A percentile compares a stretch with the other conserved stretches of the same genome.
phyloP scores from a whole-genome alignment of 2,888 invertebrate genomes.

The Drosophila tanythrix region DNA sequence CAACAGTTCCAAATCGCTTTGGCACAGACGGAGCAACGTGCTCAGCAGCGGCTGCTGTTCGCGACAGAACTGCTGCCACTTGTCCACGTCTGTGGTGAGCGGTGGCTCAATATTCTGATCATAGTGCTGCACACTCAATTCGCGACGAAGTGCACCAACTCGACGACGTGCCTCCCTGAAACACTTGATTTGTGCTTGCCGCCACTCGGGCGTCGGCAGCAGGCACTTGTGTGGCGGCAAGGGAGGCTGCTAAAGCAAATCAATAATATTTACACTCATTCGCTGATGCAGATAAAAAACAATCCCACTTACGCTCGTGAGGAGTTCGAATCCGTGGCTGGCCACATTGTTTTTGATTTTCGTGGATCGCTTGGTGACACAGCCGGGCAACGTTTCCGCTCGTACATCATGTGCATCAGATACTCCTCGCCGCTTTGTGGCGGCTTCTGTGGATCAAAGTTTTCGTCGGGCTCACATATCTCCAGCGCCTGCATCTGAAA shows the following conservation, averaged over 20 bases:
- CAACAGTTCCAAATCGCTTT: constrained; percentile 81
- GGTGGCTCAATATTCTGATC: constrained; percentile 64
- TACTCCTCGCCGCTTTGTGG: constrained; percentile 83
- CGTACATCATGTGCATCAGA: constrained; percentile 83
- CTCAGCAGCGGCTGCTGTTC: constrained; percentile 79
- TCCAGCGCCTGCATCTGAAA: constrained; percentile 83
- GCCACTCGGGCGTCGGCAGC: constrained; percentile 84
- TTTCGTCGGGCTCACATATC: constrained; percentile 77
- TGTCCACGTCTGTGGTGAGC: constrained; percentile 63
- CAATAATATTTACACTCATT: background rate
- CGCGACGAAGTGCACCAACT: constrained; percentile 59
- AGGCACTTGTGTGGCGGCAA: constrained; percentile 60
- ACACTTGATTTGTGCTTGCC: constrained; percentile 72
- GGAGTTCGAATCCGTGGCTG: constrained; percentile 18
- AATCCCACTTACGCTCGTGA: constrained; percentile 42
- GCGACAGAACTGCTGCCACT: constrained; percentile 80
- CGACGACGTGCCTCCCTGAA: constrained; percentile 74
- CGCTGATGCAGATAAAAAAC: background rate
- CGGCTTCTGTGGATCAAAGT: constrained; percentile 79
- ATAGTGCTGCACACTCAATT: constrained; percentile 52
- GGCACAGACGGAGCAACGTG: constrained; percentile 80
- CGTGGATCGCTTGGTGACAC: constrained; percentile 76
- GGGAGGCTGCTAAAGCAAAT: constrained; percentile 42
- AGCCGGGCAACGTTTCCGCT: constrained; percentile 82
- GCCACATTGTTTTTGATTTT: constrained; percentile 36